Evolutionary conservation across 2,888 invertebrate genomes (phyloP), one percentile per base, ranked within the genome.

Genomic region (Caenorhabditis macrosperma): DNA sequence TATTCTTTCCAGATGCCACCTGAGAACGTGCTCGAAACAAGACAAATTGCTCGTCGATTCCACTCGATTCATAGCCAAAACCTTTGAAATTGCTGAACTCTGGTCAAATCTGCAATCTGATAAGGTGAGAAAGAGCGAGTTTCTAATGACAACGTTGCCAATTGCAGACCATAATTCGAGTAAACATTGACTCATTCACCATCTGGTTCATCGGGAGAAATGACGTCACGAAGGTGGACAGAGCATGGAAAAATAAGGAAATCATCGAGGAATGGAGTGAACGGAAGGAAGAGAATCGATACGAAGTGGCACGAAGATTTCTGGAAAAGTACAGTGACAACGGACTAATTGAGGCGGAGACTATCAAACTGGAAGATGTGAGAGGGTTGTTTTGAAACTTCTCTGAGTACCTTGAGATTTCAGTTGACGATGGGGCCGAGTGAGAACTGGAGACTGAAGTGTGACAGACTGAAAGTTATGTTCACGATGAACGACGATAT

Each of bases 151-250:
- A 3, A n/a, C 3, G 44, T 17, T 12, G 28, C 22, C n/a, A 10
- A 55, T 60, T 69, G n/a, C 35, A 69, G 69, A 52, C 69, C 9
- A 69, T 69, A 7, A 44, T 69, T 9, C 69, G 69, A 22, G 12
- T 50, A 1, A 22, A 59, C 5, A 41, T 69, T 2, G 69, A 69
- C 44, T 22, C 60, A 15, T 69, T 69, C 20, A 52, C 52, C 26
- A 54, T 69, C n/a, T 69, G 69, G 69, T 69, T 69, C 52, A 60
- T 60, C 30, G 69, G 69, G 30, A 69, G 52, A 35, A 48, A 52
- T 22, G 44, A 69, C 30, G 41, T 69, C n/a, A 69, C 69, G 30
- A 33, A 48, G 52, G 50, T 69, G 52, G 69, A 69, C 52, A 52
- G 60, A 44, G 52, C 60, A 24, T 69, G 60, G 60, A 52, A 17